Conservation (phyloP, 2,888 invertebrate species). For the Beris morrisii region DNA sequence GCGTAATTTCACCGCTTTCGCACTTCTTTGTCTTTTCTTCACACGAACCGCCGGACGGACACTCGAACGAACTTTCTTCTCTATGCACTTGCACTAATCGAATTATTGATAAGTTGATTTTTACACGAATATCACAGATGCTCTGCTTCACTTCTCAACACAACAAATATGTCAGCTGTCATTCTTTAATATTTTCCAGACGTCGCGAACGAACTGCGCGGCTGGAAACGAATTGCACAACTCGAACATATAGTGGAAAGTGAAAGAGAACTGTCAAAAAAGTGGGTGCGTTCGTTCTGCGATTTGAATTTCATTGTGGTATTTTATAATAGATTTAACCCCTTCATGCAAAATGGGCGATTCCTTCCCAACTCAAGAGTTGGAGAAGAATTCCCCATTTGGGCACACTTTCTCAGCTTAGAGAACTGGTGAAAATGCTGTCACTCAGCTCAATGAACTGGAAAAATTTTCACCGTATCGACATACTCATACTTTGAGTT, state of each 20-base stretch:
- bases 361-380: no score
- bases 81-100: slow-evolving; percentile 1
- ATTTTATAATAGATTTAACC: no score
- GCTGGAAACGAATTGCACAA: not conserved
- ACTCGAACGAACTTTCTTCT: slow-evolving; percentile 19
- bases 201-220: slow-evolving; percentile 3
- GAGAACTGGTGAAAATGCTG: no score
- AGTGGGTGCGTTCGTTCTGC: no score
- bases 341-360: no score
- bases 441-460: no score
- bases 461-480: no score
- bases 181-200: slow-evolving; percentile 26
- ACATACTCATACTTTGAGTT: no score
- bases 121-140: slow-evolving; percentile 10
- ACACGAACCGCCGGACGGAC: not conserved
- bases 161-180: slow-evolving; percentile 27
- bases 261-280: no score
- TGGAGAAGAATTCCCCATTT: no score
- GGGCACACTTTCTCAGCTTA: no score
- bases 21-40: slow-evolving; percentile 7
- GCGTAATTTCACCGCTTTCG: not conserved
- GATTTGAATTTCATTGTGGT: no score
- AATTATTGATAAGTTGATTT: not conserved
- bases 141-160: slow-evolving; percentile 6
- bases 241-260: not conserved